These are phyloP conservation scores for Asteroscopus sphinx DNA, from an alignment of 2,888 invertebrate species.

Conservation along the genomic window DNA sequence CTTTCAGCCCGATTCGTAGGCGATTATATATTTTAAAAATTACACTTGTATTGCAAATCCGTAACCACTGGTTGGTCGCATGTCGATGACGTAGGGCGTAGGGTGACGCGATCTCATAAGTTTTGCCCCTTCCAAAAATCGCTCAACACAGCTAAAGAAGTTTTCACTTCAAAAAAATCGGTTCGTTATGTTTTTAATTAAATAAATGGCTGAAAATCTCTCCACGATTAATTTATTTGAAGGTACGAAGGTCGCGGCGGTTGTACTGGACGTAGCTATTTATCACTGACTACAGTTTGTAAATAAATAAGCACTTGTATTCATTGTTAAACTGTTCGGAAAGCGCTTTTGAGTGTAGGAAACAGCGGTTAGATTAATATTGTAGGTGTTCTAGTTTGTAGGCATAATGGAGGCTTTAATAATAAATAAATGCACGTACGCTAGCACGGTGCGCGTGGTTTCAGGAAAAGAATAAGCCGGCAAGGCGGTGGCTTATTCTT, in stretches of 20 bases:
- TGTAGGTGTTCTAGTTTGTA: slow-evolving; percentile 24
- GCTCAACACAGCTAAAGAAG: too few species aligned
- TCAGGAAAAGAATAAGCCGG: too few species aligned
- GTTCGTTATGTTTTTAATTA: slow-evolving; percentile 51
- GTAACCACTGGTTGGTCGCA: too few species aligned
- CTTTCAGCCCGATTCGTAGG: too few species aligned
- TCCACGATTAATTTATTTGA: slow-evolving; percentile 72
- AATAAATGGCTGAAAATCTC: slow-evolving; percentile 56
- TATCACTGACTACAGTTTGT: slow-evolving; percentile 55
- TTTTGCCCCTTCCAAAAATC: too few species aligned
- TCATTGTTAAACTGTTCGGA: slow-evolving; percentile 30
- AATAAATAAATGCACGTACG: slow-evolving; percentile 21
- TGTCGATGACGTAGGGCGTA: too few species aligned
- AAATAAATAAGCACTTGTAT: slow-evolving; percentile 46
- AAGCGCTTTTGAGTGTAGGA: slow-evolving; percentile 10
- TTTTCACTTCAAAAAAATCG: too few species aligned
- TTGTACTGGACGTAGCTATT: slow-evolving; percentile 57
- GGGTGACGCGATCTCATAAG: too few species aligned
- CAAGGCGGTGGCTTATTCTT: slow-evolving; percentile 6
- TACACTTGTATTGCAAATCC: too few species aligned
- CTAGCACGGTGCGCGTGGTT: slow-evolving; percentile 5
- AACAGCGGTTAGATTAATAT: slow-evolving; percentile 35
- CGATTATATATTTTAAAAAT: too few species aligned
- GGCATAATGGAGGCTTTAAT: slow-evolving; percentile 29
- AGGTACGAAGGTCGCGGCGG: slow-evolving; percentile 62